These are phyloP conservation scores for Passer domesticus DNA, from an alignment of 2,113 vertebrate genomes.

Conservation along the genomic window DNA sequence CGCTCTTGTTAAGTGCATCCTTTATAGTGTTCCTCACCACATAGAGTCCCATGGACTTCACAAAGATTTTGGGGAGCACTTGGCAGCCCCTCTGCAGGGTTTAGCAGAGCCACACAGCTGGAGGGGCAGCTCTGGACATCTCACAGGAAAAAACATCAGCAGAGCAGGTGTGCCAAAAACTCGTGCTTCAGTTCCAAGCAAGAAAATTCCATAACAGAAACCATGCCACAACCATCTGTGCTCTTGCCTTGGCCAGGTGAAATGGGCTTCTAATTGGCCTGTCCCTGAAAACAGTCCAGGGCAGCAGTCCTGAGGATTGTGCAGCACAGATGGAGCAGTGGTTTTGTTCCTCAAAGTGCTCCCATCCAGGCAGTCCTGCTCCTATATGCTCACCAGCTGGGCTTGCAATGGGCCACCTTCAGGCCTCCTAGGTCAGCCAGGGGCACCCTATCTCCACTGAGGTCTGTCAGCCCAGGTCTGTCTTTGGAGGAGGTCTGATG, in stretches of 20 bases:
- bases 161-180: background rate
- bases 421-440: background rate
- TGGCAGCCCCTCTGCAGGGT: background rate
- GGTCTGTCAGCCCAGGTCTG: background rate
- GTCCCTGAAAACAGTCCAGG: background rate
- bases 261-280: background rate
- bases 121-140: background rate
- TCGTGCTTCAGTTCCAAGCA: background rate
- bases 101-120: background rate
- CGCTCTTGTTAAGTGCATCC: background rate
- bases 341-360: background rate
- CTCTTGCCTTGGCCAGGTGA: background rate
- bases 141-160: background rate
- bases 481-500: background rate
- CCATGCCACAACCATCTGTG: background rate
- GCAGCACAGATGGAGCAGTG: background rate
- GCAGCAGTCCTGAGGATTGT: background rate
- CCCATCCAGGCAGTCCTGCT: background rate
- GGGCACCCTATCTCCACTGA: background rate
- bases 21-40: background rate
- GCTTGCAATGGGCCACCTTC: background rate
- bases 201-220: background rate
- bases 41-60: background rate
- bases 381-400: accelerated
- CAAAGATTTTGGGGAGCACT: background rate